Evolutionary conservation across 2,888 invertebrate species (phyloP).

Genomic region (Xestia c-nigrum): DNA sequence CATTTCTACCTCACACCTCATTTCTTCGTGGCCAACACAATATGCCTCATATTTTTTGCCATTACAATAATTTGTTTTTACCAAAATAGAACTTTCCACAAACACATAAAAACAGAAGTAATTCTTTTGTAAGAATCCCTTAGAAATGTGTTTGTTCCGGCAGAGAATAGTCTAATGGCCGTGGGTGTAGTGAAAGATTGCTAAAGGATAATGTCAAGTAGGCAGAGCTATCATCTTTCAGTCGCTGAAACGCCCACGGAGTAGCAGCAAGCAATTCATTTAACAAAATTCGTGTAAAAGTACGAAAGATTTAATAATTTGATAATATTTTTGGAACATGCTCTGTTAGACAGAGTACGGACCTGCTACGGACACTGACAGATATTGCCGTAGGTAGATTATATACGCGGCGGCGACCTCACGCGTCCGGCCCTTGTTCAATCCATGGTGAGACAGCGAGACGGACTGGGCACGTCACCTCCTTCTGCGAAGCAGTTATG

Average conservation of each 20-base stretch:
- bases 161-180: neutral
- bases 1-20: no score
- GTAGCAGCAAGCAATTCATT: neutral
- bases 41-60: neutral
- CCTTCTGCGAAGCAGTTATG: no score
- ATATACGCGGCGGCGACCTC: no score
- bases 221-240: neutral
- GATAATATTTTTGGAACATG: neutral
- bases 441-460: no score
- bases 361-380: no score
- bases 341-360: no score
- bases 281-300: neutral
- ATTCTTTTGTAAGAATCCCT: neutral
- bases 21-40: no score
- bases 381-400: no score
- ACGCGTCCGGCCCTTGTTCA: no score
- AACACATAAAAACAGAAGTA: neutral
- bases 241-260: neutral
- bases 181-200: constrained; percentile 27
- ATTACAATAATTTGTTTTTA: neutral
- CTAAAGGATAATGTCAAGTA: constrained; percentile 5
- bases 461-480: no score
- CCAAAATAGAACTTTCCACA: neutral
- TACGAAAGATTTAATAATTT: neutral
- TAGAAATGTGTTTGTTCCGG: constrained; percentile 26